Conservation (phyloP, 2,113 vertebrate genomes). For the Pelmatolapia mariae region DNA sequence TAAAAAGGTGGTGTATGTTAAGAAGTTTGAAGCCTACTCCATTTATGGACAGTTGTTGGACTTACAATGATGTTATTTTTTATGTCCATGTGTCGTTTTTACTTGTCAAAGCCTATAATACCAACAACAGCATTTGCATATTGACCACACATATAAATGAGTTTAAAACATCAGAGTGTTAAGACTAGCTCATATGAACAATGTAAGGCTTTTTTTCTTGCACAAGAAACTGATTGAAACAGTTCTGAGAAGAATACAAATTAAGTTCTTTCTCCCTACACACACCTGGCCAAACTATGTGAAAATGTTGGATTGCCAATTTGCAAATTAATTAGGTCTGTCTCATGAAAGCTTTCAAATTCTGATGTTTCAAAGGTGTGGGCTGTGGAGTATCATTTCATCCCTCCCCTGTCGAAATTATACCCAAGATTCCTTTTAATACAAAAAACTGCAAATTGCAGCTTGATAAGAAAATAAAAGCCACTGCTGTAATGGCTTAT, state of each 20-base stretch:
- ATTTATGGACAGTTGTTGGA: accelerated
- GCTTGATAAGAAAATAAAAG: background rate
- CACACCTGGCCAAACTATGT: background rate
- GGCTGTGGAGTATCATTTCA: background rate
- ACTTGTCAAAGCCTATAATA: background rate
- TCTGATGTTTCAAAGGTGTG: background rate
- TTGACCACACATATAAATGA: background rate
- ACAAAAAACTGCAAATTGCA: background rate
- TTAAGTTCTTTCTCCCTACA: accelerated
- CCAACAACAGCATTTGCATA: background rate
- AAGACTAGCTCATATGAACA: background rate
- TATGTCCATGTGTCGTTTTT: background rate
- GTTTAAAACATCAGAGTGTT: background rate
- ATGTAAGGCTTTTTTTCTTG: background rate
- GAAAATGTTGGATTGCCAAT: background rate
- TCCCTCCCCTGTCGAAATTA: background rate
- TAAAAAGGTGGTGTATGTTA: background rate
- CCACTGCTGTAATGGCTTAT: background rate
- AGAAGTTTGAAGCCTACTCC: background rate
- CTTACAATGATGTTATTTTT: background rate
- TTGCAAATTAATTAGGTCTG: background rate
- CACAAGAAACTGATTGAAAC: background rate
- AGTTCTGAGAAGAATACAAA: background rate
- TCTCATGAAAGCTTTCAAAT: background rate
- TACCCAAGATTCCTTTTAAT: background rate